Conservation (phyloP, 2,888 invertebrate genomes). For the Cataglyphis livida region DNA sequence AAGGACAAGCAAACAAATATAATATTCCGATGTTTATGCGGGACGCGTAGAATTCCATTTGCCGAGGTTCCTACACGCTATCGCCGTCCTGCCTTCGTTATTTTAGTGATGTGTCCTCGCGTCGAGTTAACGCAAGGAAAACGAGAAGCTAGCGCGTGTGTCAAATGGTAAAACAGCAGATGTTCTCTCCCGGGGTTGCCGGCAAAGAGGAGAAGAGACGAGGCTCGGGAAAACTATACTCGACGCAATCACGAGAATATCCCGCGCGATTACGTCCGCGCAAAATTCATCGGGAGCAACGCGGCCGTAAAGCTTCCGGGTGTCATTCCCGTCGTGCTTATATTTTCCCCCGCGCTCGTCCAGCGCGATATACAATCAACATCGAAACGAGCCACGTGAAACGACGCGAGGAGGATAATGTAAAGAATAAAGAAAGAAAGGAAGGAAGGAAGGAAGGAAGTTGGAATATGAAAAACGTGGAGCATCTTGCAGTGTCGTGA, state of each 20-base stretch:
- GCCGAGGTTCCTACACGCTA: constrained; percentile 36
- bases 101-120: constrained; percentile 31
- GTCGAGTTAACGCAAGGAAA: constrained; percentile 47
- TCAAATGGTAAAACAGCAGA: constrained; percentile 50
- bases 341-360: constrained; percentile 30
- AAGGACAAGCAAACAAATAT: constrained; percentile 22
- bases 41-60: constrained; percentile 32
- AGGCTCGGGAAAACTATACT: constrained; percentile 8
- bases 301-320: constrained; percentile 50
- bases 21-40: constrained; percentile 37
- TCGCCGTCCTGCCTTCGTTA: constrained; percentile 11
- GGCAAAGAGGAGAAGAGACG: neutral
- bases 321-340: constrained; percentile 47
- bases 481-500: constrained; percentile 2
- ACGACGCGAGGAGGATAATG: neutral
- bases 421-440: neutral
- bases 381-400: constrained; percentile 48
- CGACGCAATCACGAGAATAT: constrained; percentile 49
- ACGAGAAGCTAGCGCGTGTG: constrained; percentile 41
- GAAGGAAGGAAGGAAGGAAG: neutral
- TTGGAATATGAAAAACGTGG: constrained; percentile 7
- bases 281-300: constrained; percentile 41
- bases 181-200: constrained; percentile 22
- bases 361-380: constrained; percentile 18
- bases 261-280: constrained; percentile 38